Percentiles rank a stretch among this genome's conserved stretches.
Conservation (phyloP, 2,797 vertebrate genomes). For the Lithobates sylvaticus region DNA sequence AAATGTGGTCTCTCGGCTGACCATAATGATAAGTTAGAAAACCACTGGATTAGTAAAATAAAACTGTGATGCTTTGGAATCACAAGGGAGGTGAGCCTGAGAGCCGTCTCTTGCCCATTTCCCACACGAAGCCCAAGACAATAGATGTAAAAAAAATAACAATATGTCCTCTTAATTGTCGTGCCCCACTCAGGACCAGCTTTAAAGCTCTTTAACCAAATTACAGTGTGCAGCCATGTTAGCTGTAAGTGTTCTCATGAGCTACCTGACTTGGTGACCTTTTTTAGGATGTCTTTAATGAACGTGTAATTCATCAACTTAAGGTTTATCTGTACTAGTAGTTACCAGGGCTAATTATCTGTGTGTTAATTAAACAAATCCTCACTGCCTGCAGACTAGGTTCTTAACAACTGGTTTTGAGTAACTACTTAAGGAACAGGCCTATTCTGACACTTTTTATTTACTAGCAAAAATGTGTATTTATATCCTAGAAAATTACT, state of each 20-base stretch:
- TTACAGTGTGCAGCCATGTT: constrained; percentile 16
- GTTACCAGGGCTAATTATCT: constrained; percentile 14
- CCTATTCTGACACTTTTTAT: too few relatives aligned
- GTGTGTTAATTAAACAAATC: constrained; percentile 24
- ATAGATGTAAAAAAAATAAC: constrained; percentile 1
- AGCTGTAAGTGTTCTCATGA: neutral
- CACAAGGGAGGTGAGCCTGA: constrained; percentile 18
- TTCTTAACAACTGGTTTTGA: neutral
- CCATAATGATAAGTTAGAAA: constrained; percentile 32
- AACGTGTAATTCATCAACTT: constrained; percentile 34
- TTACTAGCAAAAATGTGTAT: too few relatives aligned
- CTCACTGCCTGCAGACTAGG: neutral
- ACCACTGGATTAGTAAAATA: constrained; percentile 24
- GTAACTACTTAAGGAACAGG: too few relatives aligned
- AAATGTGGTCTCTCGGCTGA: neutral
- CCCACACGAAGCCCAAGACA: constrained; percentile 13
- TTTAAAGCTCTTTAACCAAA: constrained; percentile 10
- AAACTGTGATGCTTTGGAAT: constrained; percentile 30
- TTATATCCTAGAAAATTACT: too few relatives aligned
- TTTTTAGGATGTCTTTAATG: constrained; percentile 33
- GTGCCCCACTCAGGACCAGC: constrained; percentile 2
- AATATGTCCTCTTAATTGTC: constrained; percentile 18
- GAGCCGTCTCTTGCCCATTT: neutral
- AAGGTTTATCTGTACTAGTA: constrained; percentile 37
- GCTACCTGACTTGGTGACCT: constrained; percentile 8